Evolutionary conservation across 2,888 invertebrate genomes (phyloP).

Genomic region (Coecobrya sp.): DNA sequence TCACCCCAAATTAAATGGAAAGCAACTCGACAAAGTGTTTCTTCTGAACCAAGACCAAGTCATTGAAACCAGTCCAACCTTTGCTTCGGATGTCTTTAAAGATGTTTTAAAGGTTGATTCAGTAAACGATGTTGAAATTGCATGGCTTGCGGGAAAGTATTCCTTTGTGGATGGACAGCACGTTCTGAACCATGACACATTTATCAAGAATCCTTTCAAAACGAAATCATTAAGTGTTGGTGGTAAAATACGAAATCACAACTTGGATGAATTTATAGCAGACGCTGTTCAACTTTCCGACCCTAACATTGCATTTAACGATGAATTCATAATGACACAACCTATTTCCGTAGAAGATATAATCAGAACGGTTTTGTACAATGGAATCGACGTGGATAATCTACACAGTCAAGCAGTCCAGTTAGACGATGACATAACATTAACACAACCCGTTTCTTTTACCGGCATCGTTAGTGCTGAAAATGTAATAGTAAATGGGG

Average conservation of each 20-base stretch:
- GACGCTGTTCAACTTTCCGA: neutral
- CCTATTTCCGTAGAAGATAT: conserved; percentile 54
- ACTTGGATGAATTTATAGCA: neutral
- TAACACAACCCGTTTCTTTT: conserved; percentile 20
- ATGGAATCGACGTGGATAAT: conserved; percentile 54
- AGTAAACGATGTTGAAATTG: conserved; percentile 65
- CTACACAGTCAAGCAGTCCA: neutral
- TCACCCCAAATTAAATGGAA: conserved; percentile 65
- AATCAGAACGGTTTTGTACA: conserved; percentile 58
- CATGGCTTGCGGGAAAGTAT: conserved; percentile 61
- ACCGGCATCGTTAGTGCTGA: neutral
- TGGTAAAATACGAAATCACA: conserved; percentile 34
- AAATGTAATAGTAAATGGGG: conserved; percentile 40
- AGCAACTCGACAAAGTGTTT: conserved; percentile 67
- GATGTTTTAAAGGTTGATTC: conserved; percentile 36
- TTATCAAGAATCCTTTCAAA: conserved; percentile 36
- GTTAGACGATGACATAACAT: neutral
- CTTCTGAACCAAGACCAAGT: conserved; percentile 67
- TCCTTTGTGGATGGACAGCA: conserved; percentile 73
- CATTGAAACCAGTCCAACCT: conserved; percentile 33
- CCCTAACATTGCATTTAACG: conserved; percentile 12
- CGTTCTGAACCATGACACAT: conserved; percentile 46
- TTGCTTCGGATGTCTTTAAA: conserved; percentile 32
- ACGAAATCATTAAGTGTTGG: conserved; percentile 55
- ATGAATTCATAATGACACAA: conserved; percentile 46